These are phyloP conservation scores for Meloe dianella DNA, from an alignment of 2,888 invertebrate genomes.

Conservation along the genomic window DNA sequence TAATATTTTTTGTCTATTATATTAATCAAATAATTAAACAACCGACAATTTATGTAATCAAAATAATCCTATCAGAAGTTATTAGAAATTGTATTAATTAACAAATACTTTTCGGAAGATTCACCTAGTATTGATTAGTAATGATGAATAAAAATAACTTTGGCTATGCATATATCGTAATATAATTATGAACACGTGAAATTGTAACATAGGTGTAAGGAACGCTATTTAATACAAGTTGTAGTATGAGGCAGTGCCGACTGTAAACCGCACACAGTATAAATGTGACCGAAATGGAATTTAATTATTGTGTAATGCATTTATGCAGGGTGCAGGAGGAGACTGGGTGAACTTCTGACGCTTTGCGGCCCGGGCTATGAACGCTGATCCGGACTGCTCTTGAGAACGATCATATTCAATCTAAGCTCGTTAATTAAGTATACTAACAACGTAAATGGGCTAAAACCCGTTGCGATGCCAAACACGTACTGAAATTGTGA, in stretches of 20 bases:
- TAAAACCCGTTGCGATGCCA: constrained; percentile 53
- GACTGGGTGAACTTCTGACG: constrained; percentile 22
- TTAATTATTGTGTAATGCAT: constrained; percentile 60
- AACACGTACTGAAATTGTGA: constrained; percentile 59
- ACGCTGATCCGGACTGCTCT: constrained; percentile 34
- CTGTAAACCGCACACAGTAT: constrained; percentile 56
- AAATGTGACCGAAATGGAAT: constrained; percentile 59
- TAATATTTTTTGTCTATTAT: background rate
- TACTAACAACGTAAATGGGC: constrained; percentile 45
- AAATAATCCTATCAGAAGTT: background rate
- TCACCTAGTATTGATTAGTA: background rate
- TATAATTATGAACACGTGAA: constrained; percentile 57
- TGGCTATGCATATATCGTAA: constrained; percentile 48
- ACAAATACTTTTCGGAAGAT: background rate
- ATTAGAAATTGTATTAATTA: too few relatives aligned
- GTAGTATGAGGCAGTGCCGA: constrained; percentile 49
- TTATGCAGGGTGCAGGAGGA: constrained; percentile 48
- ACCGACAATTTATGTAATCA: background rate
- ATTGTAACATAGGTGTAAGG: constrained; percentile 57
- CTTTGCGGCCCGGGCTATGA: constrained; percentile 45
- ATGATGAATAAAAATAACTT: background rate
- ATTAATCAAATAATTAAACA: background rate
- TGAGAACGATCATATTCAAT: constrained; percentile 42
- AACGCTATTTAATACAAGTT: constrained; percentile 54
- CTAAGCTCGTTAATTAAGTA: constrained; percentile 47